Evolutionary conservation across 1,140 invertebrate genomes (phyloP), one percentile per base, ranked within the genome.

Genomic region (Tenebrio molitor): DNA sequence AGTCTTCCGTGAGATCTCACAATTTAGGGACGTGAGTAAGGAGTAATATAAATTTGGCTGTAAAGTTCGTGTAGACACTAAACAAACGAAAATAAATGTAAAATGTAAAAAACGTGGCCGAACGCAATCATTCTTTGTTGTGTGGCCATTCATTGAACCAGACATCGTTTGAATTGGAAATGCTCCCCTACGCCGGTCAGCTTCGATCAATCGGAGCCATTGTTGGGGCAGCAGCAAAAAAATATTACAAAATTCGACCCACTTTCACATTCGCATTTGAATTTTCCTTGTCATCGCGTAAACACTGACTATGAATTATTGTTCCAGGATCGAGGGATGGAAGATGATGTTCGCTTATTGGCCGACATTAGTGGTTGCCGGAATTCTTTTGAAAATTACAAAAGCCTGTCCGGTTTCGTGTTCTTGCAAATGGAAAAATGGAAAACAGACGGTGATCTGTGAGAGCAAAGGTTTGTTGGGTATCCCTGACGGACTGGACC

Each of bases 381-480:
- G 42, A 66, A 23, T 42, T 2, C n/a, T 66, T n/a, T 10, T 41
- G 12, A 12, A 12, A 42, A 25, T 21, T 16, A 12, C 15, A 1
- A 1, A 1, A 12, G 64, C 46, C 29, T 96, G 95, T 80, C 94
- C 94, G 0, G 80, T 84, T 0, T 86, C 88, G 34, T 96, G 95
- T 82, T 85, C 88, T 6, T 96, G 95, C 85, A 95, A 95, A 79
- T 96, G 95, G 95, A 96, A 95, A 80, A 90, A 91, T 77, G 95
- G 95, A 1, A 96, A 96, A 80, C 91, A 95, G 78, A 93, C 92
- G 69, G 93, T 95, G 1, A 94, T 96, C 80, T 96, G 95, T 83
- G 86, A 90, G 7, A 89, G 91, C 36, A 89, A 90, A 80, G 88
- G 88, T 15, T 83, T 95, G 10, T 87, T 89, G 29, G 85, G 87